A percentile compares a stretch with the other conserved stretches of the same genome.
Conservation (phyloP, 2,113 vertebrate species). For the Psophia crepitans region DNA sequence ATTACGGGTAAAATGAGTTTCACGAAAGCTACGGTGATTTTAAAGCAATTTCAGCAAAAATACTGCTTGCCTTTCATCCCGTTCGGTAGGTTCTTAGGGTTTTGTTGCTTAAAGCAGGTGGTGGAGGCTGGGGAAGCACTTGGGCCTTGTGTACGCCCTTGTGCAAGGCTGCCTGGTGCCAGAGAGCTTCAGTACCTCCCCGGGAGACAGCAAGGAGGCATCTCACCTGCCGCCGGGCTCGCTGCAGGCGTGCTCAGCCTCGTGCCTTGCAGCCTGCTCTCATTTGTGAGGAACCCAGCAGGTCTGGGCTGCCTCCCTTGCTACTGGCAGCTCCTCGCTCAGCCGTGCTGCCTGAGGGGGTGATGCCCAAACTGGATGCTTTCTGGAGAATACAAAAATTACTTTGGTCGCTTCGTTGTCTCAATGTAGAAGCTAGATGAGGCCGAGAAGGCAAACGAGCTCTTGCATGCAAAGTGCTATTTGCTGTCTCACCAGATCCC, state of each 20-base stretch:
- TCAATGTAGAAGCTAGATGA: not conserved
- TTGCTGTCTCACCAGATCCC: not conserved
- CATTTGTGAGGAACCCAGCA: not conserved
- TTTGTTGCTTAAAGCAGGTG: not conserved
- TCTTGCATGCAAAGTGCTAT: not conserved
- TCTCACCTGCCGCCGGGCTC: not conserved
- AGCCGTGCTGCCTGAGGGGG: not conserved
- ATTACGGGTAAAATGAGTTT: not conserved
- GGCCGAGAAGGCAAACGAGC: not conserved
- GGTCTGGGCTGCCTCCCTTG: not conserved
- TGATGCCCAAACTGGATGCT: not conserved
- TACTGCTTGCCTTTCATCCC: not conserved
- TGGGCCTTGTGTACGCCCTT: not conserved
- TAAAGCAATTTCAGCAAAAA: not conserved
- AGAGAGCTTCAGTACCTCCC: not conserved
- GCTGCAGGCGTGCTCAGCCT: not conserved
- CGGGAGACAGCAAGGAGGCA: not conserved
- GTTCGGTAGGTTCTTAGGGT: not conserved
- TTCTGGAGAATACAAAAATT: not conserved
- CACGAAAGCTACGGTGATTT: not conserved
- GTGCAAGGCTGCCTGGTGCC: not conserved
- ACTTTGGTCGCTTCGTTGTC: not conserved
- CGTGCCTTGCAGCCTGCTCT: not conserved
- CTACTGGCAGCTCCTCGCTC: not conserved
- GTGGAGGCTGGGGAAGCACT: not conserved